phyloP scores from a whole-genome alignment of 2,888 invertebrate species.

The Microplitis manilae region DNA sequence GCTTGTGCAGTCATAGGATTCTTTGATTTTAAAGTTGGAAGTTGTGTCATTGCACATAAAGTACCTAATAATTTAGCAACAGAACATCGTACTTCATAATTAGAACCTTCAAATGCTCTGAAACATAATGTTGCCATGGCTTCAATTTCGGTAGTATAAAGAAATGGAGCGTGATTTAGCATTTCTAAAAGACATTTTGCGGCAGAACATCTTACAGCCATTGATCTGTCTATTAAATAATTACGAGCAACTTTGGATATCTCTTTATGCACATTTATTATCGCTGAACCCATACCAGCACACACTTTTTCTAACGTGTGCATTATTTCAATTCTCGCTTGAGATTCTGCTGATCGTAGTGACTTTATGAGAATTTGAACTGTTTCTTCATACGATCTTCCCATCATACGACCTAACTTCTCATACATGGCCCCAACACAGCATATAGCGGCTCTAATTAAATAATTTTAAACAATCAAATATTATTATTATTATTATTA shows the following conservation, averaged over 20 bases:
- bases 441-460: slow-evolving; percentile 90
- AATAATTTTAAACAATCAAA: slow-evolving; percentile 3
- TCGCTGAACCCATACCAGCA: slow-evolving; percentile 95
- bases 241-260: slow-evolving; percentile 92
- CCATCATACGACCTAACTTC: slow-evolving; percentile 98
- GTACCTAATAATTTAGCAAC: slow-evolving; percentile 94
- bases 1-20: slow-evolving; percentile 74
- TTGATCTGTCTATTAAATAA: slow-evolving; percentile 91
- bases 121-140: slow-evolving; percentile 92
- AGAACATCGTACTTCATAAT: slow-evolving; percentile 92
- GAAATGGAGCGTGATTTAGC: slow-evolving; percentile 87
- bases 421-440: slow-evolving; percentile 98
- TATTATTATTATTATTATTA: background rate
- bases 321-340: slow-evolving; percentile 97
- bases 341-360: slow-evolving; percentile 94
- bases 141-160: slow-evolving; percentile 92
- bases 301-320: slow-evolving; percentile 94
- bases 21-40: slow-evolving; percentile 74
- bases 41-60: slow-evolving; percentile 88
- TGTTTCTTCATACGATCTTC: slow-evolving; percentile 97
- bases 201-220: slow-evolving; percentile 94
- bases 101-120: slow-evolving; percentile 92
- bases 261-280: slow-evolving; percentile 87
- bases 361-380: slow-evolving; percentile 92
- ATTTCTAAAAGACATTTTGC: slow-evolving; percentile 91